These are phyloP conservation scores for Hypsopygia costalis DNA, from an alignment of 2,888 invertebrate species.

Conservation along the genomic window DNA sequence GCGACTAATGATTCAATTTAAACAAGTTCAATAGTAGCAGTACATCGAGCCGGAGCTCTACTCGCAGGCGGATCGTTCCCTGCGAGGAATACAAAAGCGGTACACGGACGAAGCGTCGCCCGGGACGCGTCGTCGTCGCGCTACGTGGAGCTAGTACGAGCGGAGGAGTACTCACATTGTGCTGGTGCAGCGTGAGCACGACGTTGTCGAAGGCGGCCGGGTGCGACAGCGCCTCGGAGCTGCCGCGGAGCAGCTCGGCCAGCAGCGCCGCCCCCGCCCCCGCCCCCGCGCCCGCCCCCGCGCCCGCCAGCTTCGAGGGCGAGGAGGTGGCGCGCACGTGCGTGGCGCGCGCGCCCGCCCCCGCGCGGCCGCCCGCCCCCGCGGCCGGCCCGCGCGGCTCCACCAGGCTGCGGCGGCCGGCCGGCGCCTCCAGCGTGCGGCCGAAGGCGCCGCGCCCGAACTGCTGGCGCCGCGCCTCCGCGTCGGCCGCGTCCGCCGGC, in stretches of 20 bases:
- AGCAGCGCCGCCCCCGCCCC: slow-evolving; percentile 82
- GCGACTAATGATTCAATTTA: too few relatives aligned
- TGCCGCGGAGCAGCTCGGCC: slow-evolving; percentile 88
- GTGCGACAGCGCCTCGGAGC: slow-evolving; percentile 87
- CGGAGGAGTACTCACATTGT: slow-evolving; percentile 67
- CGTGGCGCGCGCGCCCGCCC: slow-evolving; percentile 70
- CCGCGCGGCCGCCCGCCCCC: slow-evolving; percentile 80
- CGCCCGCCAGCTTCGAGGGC: slow-evolving; percentile 87
- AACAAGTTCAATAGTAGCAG: too few relatives aligned
- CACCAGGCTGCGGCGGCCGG: slow-evolving; percentile 67
- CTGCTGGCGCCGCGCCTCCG: slow-evolving; percentile 72
- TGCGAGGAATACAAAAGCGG: too few relatives aligned
- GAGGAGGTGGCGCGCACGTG: slow-evolving; percentile 90
- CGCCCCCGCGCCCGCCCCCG: slow-evolving; percentile 75
- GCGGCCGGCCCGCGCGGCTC: slow-evolving; percentile 77
- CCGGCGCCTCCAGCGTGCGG: slow-evolving; percentile 64
- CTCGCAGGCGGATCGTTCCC: too few relatives aligned
- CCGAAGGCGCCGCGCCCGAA: slow-evolving; percentile 85
- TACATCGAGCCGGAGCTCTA: too few relatives aligned
- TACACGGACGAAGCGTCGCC: too few relatives aligned
- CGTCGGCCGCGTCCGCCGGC: slow-evolving; percentile 82
- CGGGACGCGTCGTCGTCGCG: too few relatives aligned
- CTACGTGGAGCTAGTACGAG: too few relatives aligned
- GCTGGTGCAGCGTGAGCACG: slow-evolving; percentile 70
- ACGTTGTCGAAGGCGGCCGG: slow-evolving; percentile 77